Evolutionary conservation across 2,888 invertebrate species (phyloP).

Genomic region (Plusia festucae): DNA sequence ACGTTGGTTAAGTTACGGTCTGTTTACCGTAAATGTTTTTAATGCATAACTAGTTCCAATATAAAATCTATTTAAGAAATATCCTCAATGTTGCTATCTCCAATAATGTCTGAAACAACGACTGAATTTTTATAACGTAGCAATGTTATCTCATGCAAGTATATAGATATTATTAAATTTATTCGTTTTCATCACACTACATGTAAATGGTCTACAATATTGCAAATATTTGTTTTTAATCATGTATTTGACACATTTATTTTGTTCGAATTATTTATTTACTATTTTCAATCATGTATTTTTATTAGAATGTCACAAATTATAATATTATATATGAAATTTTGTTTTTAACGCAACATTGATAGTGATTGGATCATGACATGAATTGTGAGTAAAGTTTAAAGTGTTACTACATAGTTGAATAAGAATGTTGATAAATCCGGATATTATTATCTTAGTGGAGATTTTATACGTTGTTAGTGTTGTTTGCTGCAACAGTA

Average conservation of each 20-base stretch:
- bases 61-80: conserved; percentile 45
- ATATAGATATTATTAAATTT: conserved; percentile 46
- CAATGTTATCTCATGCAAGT: conserved; percentile 38
- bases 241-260: conserved; percentile 59
- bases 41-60: conserved; percentile 50
- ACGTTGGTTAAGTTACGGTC: conserved; percentile 38
- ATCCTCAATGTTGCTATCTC: conserved; percentile 54
- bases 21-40: conserved; percentile 48
- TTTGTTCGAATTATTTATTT: conserved; percentile 65
- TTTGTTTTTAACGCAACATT: conserved; percentile 60
- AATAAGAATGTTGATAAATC: conserved; percentile 65
- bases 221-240: conserved; percentile 53
- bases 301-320: conserved; percentile 73
- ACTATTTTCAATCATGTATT: conserved; percentile 70
- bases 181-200: conserved; percentile 54
- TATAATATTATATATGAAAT: conserved; percentile 60
- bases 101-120: conserved; percentile 47
- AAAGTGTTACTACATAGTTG: conserved; percentile 62
- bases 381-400: conserved; percentile 70
- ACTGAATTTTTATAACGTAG: conserved; percentile 52
- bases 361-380: conserved; percentile 73
- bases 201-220: conserved; percentile 47
- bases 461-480: conserved; percentile 78
- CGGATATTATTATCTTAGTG: conserved; percentile 65
- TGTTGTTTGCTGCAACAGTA: conserved; percentile 62